A percentile compares a stretch with the other conserved stretches of the same genome.
Conservation (phyloP, 1,140 invertebrate genomes). For the Copidosoma floridanum region DNA sequence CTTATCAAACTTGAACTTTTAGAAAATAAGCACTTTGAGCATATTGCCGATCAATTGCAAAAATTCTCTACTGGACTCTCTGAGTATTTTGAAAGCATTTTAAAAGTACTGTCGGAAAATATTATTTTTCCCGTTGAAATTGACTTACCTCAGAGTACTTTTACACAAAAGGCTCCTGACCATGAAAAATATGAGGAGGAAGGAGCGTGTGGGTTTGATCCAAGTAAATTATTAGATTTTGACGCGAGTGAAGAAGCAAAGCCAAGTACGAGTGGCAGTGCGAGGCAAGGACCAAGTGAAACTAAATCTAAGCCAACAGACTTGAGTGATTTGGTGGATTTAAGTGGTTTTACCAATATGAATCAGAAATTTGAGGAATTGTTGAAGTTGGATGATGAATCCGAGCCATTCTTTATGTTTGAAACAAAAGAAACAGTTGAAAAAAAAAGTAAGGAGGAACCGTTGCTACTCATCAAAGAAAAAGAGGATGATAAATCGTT, state of each 20-base stretch:
- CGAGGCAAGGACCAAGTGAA: not conserved
- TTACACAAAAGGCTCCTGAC: constrained; percentile 72
- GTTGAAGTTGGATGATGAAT: not conserved
- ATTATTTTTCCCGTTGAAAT: constrained; percentile 95
- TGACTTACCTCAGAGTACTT: constrained; percentile 87
- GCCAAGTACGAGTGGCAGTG: not conserved
- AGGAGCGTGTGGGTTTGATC: constrained; percentile 29
- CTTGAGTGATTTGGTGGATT: constrained; percentile 19
- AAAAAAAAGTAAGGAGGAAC: not conserved
- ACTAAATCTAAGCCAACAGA: not conserved
- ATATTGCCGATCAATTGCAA: constrained; percentile 82
- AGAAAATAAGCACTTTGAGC: constrained; percentile 96
- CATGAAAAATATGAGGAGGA: constrained; percentile 55
- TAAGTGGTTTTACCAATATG: constrained; percentile 30
- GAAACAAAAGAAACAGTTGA: constrained; percentile 1
- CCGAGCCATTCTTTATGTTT: not conserved
- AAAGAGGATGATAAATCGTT: not conserved
- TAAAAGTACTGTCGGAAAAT: constrained; percentile 70
- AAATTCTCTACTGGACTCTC: constrained; percentile 78
- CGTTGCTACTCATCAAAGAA: not conserved
- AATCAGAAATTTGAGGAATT: constrained; percentile 30
- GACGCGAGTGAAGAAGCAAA: constrained; percentile 30
- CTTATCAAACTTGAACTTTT: constrained; percentile 94
- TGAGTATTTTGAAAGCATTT: constrained; percentile 68
- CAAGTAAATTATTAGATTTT: constrained; percentile 35